Conservation (phyloP, 1,140 invertebrate genomes). For the Lordiphosa collinella region DNA sequence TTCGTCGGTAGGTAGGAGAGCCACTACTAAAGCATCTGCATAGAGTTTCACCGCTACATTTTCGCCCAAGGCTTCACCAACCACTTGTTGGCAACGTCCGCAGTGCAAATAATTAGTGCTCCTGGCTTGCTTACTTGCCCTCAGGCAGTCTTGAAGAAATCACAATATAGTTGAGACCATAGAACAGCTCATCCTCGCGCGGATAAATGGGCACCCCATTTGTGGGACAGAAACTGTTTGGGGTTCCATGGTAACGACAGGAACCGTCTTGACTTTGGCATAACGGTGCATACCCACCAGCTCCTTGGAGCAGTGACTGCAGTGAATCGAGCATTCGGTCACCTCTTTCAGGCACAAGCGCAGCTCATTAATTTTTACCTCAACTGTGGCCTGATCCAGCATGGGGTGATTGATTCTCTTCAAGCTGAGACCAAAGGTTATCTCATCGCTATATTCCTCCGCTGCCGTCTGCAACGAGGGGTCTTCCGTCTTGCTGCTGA, state of each 20-base stretch:
- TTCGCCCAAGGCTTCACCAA: conserved; percentile 21
- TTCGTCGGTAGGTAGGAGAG: too few species aligned
- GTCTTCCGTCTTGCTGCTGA: too few species aligned
- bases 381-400: background rate
- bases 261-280: conserved; percentile 15
- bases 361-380: conserved; percentile 7
- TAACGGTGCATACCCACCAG: too few species aligned
- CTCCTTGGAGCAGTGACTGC: too few species aligned
- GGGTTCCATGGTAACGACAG: conserved; percentile 17
- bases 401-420: too few species aligned
- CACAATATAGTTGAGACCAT: conserved; percentile 38
- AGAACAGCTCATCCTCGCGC: conserved; percentile 24
- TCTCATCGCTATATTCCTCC: background rate
- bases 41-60: conserved; percentile 10
- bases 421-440: conserved; percentile 15
- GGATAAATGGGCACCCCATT: too few species aligned
- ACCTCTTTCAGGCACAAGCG: conserved; percentile 1
- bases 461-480: background rate
- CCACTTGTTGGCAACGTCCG: too few species aligned
- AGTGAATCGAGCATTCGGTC: conserved; percentile 10
- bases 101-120: too few species aligned
- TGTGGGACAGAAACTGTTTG: conserved; percentile 2
- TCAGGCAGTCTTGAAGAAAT: background rate
- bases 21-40: conserved; percentile 37
- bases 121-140: background rate